phyloP scores from a whole-genome alignment of 2,797 vertebrate species.

The Rhadinocentrus ornatus region DNA sequence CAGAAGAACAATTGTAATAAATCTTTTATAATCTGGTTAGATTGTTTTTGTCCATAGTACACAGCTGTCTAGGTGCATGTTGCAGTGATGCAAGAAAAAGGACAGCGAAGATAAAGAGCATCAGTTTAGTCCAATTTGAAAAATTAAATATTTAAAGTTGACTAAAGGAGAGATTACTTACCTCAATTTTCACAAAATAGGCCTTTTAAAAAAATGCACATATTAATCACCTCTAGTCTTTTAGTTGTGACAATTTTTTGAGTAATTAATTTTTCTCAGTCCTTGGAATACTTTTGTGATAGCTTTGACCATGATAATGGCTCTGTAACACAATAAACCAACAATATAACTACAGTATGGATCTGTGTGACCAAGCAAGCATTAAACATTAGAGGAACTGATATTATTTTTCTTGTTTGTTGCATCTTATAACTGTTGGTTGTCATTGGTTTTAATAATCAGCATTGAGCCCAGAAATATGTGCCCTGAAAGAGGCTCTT shows the following conservation, averaged over 20 bases:
- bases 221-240: neutral
- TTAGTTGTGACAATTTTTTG: neutral
- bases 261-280: neutral
- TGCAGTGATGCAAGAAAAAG: constrained; percentile 6
- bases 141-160: neutral
- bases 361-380: neutral
- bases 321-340: neutral
- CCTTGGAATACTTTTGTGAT: neutral
- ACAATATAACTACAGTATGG: neutral
- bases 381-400: neutral
- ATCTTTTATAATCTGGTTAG: constrained; percentile 50
- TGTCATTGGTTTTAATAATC: too few relatives aligned
- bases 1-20: constrained; percentile 23
- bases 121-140: neutral
- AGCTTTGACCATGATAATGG: neutral
- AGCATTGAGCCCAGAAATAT: too few relatives aligned
- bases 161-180: neutral
- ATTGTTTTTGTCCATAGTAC: constrained; percentile 28
- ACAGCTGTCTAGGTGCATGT: constrained; percentile 2
- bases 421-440: too few relatives aligned
- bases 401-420: too few relatives aligned
- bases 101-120: neutral
- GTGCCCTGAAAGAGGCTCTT: too few relatives aligned
- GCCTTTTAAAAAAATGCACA: too few relatives aligned
- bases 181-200: neutral